Evolutionary conservation across 2,113 vertebrate species (phyloP), one percentile per base, ranked within the genome.

Genomic region (Hypomesus transpacificus): DNA sequence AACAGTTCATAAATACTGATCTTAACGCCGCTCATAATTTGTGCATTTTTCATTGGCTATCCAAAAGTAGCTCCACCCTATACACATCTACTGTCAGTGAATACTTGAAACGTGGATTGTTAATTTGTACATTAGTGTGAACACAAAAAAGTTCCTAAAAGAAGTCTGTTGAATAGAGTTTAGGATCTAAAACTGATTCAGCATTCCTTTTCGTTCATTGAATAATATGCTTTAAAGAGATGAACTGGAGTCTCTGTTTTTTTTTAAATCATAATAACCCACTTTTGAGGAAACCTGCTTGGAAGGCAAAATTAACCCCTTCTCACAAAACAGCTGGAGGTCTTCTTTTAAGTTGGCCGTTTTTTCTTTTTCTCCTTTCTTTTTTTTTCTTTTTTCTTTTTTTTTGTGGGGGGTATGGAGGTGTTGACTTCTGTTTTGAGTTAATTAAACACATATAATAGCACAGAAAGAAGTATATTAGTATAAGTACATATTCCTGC

Each of bases 241-340:
- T 46, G 7, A 46, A 46, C 39, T 46, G 39, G 9, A 46, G 39
- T 13, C 39, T 46, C 1, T 13, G 7, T 9, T 46, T 1, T 9
- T 46, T 46, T 11, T 11, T 46, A 66, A 66, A 62, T 64, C 60
- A 67, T 24, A 76, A 66, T 8, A 60, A 52, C 22, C 78, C 39
- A 34, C 58, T 52, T 85, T 75, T 89, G 80, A 85, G 54, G 77
- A 80, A 83, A 86, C 71, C 82, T 75, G 76, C 62, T 74, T 77
- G 68, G 54, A 71, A 68, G 79, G 70, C 76, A 73, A 84, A 88
- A 87, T 87, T 75, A 75, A 76, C 84, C 78, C 78, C 80, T 69
- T 79, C 65, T 73, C 65, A 59, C 69, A 76, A 82, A 89, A 88
- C 90, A 91, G 85, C 85, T 90, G 88, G 87, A 82, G 58, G 64